Evolutionary conservation across 2,888 invertebrate genomes (phyloP).

Genomic region (Drosophila putrida): DNA sequence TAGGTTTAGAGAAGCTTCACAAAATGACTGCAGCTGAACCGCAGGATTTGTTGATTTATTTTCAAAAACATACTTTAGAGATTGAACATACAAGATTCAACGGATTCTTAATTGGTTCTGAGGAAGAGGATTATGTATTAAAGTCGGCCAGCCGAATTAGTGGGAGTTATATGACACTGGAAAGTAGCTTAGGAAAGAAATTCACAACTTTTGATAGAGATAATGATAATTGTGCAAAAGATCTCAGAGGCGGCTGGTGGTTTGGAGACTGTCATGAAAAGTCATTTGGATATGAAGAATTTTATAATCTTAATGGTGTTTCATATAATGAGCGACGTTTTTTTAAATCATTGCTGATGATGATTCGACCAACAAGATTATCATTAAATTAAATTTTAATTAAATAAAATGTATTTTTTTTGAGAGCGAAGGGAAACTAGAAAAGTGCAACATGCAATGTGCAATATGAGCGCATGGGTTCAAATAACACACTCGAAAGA

Average conservation of each 20-base stretch:
- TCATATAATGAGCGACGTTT: too few species aligned
- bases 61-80: not conserved
- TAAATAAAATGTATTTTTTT: conserved; percentile 1
- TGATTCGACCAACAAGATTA: conserved; percentile 3
- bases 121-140: conserved; percentile 18
- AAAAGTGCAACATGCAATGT: conserved; percentile 41
- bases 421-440: conserved; percentile 28
- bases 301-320: conserved; percentile 6
- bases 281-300: not conserved
- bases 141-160: not conserved
- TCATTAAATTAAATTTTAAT: not conserved
- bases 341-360: conserved; percentile 12
- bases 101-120: conserved; percentile 23
- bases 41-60: conserved; percentile 22
- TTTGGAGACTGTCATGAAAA: not conserved
- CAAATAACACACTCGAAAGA: conserved; percentile 36
- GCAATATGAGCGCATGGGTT: conserved; percentile 37
- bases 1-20: conserved; percentile 38
- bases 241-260: conserved; percentile 32
- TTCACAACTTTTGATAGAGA: conserved; percentile 38
- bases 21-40: conserved; percentile 17
- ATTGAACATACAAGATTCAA: rapidly evolving
- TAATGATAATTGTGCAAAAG: conserved; percentile 37
- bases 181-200: not conserved
- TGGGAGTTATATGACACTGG: too few species aligned